A percentile compares a stretch with the other conserved stretches of the same genome.
Evolutionary conservation across 2,797 vertebrate species (phyloP).

Genomic region (Cygnus olor): DNA sequence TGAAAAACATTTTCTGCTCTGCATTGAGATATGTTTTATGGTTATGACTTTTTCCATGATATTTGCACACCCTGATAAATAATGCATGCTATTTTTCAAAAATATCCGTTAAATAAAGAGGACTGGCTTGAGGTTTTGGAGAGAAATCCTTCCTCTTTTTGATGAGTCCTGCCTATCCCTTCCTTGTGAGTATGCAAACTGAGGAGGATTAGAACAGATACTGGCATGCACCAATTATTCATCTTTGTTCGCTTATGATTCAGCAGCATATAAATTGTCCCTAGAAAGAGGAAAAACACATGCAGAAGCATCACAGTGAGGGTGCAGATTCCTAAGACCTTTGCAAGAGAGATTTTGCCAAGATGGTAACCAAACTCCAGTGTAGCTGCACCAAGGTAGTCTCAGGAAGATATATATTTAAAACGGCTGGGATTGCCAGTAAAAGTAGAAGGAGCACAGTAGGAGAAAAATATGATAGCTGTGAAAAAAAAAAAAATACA

Average conservation of each 20-base stretch:
- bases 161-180: not conserved
- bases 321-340: not conserved
- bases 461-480: not conserved
- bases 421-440: not conserved
- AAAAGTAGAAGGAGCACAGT: not conserved
- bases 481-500: not conserved
- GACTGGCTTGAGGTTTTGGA: constrained; percentile 20
- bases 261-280: constrained; percentile 38
- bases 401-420: not conserved
- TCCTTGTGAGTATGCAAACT: not conserved
- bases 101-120: constrained; percentile 25
- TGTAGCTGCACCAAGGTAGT: not conserved
- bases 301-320: not conserved
- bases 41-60: constrained; percentile 17
- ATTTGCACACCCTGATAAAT: constrained; percentile 40
- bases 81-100: constrained; percentile 52
- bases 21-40: constrained; percentile 25
- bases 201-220: not conserved
- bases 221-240: constrained; percentile 8
- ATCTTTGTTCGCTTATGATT: constrained; percentile 15
- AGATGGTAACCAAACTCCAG: not conserved
- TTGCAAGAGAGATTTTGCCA: not conserved
- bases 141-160: constrained; percentile 31
- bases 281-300: constrained; percentile 19
- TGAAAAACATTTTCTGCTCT: constrained; percentile 46